Conservation (phyloP, 1,140 invertebrate species). For the Condylostylus longicornis region DNA sequence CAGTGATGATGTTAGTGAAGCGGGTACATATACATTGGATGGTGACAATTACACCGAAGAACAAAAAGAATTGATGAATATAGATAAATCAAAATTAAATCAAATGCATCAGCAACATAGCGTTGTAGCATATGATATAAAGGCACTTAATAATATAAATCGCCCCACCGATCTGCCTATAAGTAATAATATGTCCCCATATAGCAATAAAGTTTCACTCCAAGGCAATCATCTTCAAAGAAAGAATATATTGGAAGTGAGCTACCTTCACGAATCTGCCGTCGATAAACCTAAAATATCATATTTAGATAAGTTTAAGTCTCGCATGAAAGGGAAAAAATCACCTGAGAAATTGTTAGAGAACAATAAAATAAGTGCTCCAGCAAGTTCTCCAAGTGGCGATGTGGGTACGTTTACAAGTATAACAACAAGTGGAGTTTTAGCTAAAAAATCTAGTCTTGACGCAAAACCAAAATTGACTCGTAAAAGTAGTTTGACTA, state of each 20-base stretch:
- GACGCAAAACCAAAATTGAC: constrained; percentile 23
- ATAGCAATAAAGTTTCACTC: not conserved
- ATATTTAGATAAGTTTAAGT: constrained; percentile 43
- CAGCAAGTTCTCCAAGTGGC: constrained; percentile 11
- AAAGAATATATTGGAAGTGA: constrained; percentile 43
- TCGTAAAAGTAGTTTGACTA: constrained; percentile 40
- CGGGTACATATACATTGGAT: constrained; percentile 78
- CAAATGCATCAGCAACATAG: not conserved
- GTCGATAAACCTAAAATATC: constrained; percentile 23
- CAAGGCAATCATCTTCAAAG: too few species aligned
- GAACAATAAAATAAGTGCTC: constrained; percentile 10
- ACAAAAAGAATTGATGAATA: constrained; percentile 71
- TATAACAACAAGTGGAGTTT: constrained; percentile 42
- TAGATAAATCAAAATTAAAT: constrained; percentile 45
- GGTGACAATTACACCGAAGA: constrained; percentile 70
- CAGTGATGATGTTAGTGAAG: constrained; percentile 47
- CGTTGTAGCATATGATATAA: not conserved
- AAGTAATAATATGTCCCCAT: too few species aligned
- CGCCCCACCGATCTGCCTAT: too few species aligned
- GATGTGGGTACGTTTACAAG: constrained; percentile 42
- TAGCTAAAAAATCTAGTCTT: constrained; percentile 33
- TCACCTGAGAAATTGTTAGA: not conserved
- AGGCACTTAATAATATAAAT: too few species aligned
- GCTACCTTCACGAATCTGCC: constrained; percentile 37
- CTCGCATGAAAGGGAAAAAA: constrained; percentile 34